Conservation (phyloP, 2,888 invertebrate genomes). For the Acrobasis consociella region DNA sequence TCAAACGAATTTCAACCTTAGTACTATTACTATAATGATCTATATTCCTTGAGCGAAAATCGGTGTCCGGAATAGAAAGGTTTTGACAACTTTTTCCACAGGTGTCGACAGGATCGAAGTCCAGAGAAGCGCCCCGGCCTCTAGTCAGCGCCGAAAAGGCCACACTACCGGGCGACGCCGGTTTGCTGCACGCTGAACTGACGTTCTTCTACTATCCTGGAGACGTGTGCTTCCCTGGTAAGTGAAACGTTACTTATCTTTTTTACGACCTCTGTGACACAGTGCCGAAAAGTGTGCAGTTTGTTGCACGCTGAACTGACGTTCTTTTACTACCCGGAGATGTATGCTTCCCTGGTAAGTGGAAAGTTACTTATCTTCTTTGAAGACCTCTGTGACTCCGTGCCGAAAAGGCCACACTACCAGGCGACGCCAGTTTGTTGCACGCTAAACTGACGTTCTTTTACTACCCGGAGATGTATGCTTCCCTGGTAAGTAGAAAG, state of each 20-base stretch:
- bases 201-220: slow-evolving; percentile 98
- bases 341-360: slow-evolving; percentile 91
- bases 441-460: slow-evolving; percentile 98
- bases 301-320: slow-evolving; percentile 98
- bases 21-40: too few species aligned
- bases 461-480: slow-evolving; percentile 95
- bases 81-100: slow-evolving; percentile 39
- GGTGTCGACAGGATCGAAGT: slow-evolving; percentile 73
- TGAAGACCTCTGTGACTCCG: slow-evolving; percentile 40
- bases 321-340: slow-evolving; percentile 97
- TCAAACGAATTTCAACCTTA: too few species aligned
- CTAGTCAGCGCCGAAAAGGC: slow-evolving; percentile 87
- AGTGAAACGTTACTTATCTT: slow-evolving; percentile 34
- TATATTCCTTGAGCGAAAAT: too few species aligned
- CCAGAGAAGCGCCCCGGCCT: slow-evolving; percentile 62
- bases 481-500: slow-evolving; percentile 88
- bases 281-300: slow-evolving; percentile 91
- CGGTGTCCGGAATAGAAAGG: too few species aligned
- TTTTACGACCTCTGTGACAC: background rate
- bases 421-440: slow-evolving; percentile 94
- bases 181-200: slow-evolving; percentile 97
- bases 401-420: slow-evolving; percentile 92
- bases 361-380: background rate
- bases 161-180: slow-evolving; percentile 94
- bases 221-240: slow-evolving; percentile 93